Percentiles rank a stretch among this genome's conserved stretches.
These are phyloP conservation scores for Cynopterus sphinx DNA, from an alignment of 2,797 vertebrate species.

Conservation along the genomic window DNA sequence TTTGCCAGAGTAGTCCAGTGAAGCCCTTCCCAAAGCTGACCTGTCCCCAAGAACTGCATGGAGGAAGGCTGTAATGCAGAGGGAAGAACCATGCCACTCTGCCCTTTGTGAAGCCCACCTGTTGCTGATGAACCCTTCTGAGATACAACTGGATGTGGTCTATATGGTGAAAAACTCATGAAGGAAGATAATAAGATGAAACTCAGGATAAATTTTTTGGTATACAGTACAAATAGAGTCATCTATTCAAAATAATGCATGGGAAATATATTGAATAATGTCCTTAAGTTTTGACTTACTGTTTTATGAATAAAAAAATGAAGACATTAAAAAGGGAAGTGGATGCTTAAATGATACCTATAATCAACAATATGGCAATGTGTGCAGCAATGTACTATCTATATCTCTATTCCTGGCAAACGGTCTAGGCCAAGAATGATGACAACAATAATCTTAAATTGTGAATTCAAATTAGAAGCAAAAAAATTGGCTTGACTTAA, in stretches of 20 bases:
- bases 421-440: neutral
- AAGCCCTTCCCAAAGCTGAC: neutral
- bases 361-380: neutral
- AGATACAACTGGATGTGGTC: neutral
- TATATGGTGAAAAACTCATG: neutral
- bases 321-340: neutral
- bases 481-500: neutral
- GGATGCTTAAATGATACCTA: neutral
- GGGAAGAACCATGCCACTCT: neutral
- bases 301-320: neutral
- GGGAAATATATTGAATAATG: neutral
- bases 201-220: neutral
- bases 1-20: neutral
- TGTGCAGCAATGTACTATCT: neutral
- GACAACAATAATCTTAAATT: neutral
- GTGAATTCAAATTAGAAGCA: neutral
- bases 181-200: neutral
- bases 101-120: neutral
- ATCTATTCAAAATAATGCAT: neutral
- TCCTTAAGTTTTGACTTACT: neutral
- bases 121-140: neutral
- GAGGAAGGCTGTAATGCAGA: neutral
- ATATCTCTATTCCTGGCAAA: neutral
- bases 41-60: neutral
- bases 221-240: neutral